phyloP scores from a whole-genome alignment of 1,140 invertebrate species.

The Sipha flava region DNA sequence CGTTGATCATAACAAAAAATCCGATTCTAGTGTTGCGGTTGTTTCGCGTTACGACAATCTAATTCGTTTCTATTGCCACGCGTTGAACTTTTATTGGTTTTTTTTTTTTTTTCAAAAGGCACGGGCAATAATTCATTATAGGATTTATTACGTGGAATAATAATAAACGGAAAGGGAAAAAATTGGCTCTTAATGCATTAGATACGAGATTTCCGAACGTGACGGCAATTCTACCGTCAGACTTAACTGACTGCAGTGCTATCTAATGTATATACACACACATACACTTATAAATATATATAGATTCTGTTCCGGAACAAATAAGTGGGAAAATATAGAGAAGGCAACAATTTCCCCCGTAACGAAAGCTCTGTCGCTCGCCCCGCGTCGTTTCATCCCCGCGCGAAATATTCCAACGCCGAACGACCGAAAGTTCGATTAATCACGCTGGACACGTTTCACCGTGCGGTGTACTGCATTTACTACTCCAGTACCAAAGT shows the following conservation, averaged over 20 bases:
- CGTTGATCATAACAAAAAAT: too few relatives aligned
- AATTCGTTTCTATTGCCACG: too few relatives aligned
- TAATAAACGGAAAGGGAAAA: not conserved
- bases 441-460: slow-evolving; percentile 30
- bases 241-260: not conserved
- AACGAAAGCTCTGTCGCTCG: too few relatives aligned
- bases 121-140: not conserved
- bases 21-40: too few relatives aligned
- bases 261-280: too few relatives aligned
- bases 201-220: slow-evolving; percentile 12
- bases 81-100: too few relatives aligned
- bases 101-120: not conserved
- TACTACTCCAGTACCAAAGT: not conserved
- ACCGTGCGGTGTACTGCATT: not conserved
- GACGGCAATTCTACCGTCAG: not conserved
- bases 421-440: not conserved
- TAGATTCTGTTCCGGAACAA: too few relatives aligned
- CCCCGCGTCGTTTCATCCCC: not conserved
- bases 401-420: not conserved
- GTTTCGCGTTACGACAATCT: too few relatives aligned
- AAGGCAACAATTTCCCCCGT: not conserved
- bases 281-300: too few relatives aligned
- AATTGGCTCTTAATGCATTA: slow-evolving; percentile 11
- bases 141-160: not conserved
- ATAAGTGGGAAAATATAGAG: not conserved